A percentile compares a stretch with the other conserved stretches of the same genome.
These are phyloP conservation scores for Pyrocephalus nanus DNA, from an alignment of 2,797 vertebrate species.

Conservation along the genomic window DNA sequence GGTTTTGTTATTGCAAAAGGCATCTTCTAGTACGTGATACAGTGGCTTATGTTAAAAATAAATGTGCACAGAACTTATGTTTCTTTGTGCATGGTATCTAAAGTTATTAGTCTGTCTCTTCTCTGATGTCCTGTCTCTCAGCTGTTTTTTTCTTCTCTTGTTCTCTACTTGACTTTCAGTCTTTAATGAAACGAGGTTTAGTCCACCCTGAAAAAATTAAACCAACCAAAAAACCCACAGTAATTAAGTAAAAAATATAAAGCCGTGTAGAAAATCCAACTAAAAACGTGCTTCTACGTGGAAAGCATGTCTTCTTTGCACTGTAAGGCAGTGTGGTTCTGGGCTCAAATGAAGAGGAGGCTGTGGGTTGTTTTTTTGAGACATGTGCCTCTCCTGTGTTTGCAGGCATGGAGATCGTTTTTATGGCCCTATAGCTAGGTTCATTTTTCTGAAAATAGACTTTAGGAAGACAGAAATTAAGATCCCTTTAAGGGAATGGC, in stretches of 20 bases:
- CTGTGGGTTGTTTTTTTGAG: background rate
- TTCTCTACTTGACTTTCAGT: background rate
- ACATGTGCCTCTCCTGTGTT: background rate
- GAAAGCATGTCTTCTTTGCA: accelerated
- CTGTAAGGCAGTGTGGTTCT: accelerated
- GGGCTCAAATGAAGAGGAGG: background rate
- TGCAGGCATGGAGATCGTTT: background rate
- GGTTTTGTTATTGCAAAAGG: slow-evolving; percentile 1
- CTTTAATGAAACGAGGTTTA: background rate
- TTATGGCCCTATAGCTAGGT: background rate
- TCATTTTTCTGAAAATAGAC: background rate
- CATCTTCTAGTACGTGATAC: background rate
- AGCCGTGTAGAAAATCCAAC: background rate
- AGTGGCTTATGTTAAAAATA: background rate
- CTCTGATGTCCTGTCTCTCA: background rate
- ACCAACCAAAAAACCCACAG: background rate
- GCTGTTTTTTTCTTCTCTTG: background rate
- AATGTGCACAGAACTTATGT: background rate
- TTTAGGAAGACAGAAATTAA: background rate
- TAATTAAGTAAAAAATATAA: background rate
- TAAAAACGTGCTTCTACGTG: background rate
- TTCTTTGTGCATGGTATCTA: background rate
- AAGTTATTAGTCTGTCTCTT: background rate
- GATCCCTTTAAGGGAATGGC: background rate
- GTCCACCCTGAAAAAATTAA: background rate